phyloP scores from a whole-genome alignment of 2,888 invertebrate genomes.

The Andrena hattorfiana region DNA sequence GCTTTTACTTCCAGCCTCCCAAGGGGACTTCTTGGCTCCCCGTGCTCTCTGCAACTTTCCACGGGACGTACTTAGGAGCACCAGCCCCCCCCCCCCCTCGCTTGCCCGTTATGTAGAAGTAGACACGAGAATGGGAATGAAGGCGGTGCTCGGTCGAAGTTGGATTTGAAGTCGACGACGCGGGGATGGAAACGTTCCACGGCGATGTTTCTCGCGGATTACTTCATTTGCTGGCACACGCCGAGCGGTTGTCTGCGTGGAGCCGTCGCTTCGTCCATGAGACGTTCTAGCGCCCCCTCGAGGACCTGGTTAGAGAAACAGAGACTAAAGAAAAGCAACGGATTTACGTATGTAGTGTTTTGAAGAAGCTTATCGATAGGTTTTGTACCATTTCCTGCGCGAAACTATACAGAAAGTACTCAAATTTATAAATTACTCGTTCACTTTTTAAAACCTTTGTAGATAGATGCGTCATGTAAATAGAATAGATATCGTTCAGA shows the following conservation, averaged over 20 bases:
- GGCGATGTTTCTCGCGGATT: constrained; percentile 19
- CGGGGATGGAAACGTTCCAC: constrained; percentile 8
- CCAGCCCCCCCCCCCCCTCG: neutral
- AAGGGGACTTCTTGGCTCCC: constrained; percentile 40
- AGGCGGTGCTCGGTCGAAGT: constrained; percentile 22
- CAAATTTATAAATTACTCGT: too few species aligned
- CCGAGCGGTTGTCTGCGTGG: neutral
- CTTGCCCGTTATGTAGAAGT: constrained; percentile 16
- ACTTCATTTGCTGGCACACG: constrained; percentile 18
- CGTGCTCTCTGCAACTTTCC: constrained; percentile 33
- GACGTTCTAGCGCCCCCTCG: neutral
- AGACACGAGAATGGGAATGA: neutral
- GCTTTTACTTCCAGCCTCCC: constrained; percentile 65
- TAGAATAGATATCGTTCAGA: too few species aligned
- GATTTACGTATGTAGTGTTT: too few species aligned
- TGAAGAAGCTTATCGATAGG: too few species aligned
- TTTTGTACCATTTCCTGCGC: too few species aligned
- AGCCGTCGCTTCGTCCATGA: neutral
- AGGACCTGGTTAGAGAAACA: neutral
- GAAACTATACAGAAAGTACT: too few species aligned
- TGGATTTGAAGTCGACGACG: constrained; percentile 9
- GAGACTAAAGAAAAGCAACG: too few species aligned
- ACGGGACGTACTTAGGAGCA: constrained; percentile 36
- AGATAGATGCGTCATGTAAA: too few species aligned
- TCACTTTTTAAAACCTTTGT: too few species aligned